Conservation (phyloP, 23 tunicate species). For the Halocynthia roretzi region DNA sequence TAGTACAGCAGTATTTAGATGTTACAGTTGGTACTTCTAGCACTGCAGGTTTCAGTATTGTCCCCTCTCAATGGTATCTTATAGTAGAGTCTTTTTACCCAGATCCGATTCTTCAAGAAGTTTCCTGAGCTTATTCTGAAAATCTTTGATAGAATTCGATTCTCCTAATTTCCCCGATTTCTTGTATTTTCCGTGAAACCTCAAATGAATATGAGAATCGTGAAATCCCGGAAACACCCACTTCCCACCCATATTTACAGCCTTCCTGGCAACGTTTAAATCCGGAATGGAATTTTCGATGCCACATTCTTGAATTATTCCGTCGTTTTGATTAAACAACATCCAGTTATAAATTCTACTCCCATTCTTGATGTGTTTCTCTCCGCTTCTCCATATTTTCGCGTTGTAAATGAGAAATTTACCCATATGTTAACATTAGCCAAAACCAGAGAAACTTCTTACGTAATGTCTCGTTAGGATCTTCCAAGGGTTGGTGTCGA, state of each 20-base stretch:
- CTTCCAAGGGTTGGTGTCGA: too few species aligned
- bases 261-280: neutral
- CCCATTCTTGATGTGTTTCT: neutral
- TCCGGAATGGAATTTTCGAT: constrained; percentile 4
- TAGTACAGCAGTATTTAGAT: too few species aligned
- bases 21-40: too few species aligned
- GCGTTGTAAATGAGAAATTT: constrained; percentile 37
- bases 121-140: constrained; percentile 30
- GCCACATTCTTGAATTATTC: constrained; percentile 46
- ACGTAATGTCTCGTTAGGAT: too few species aligned
- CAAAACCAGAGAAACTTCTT: neutral
- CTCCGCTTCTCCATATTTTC: constrained; percentile 42
- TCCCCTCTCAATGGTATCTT: too few species aligned
- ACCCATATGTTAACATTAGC: constrained; percentile 10
- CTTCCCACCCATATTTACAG: constrained; percentile 34
- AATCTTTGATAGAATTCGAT: constrained; percentile 40
- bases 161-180: neutral
- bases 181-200: constrained; percentile 19
- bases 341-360: constrained; percentile 56
- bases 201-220: constrained; percentile 69
- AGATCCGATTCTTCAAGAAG: neutral
- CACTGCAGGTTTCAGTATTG: too few species aligned
- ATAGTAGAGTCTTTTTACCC: too few species aligned
- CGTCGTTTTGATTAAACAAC: constrained; percentile 35
- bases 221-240: constrained; percentile 94